These are phyloP conservation scores for Phylloscopus collybita DNA, from an alignment of 2,797 vertebrate genomes.

Conservation along the genomic window DNA sequence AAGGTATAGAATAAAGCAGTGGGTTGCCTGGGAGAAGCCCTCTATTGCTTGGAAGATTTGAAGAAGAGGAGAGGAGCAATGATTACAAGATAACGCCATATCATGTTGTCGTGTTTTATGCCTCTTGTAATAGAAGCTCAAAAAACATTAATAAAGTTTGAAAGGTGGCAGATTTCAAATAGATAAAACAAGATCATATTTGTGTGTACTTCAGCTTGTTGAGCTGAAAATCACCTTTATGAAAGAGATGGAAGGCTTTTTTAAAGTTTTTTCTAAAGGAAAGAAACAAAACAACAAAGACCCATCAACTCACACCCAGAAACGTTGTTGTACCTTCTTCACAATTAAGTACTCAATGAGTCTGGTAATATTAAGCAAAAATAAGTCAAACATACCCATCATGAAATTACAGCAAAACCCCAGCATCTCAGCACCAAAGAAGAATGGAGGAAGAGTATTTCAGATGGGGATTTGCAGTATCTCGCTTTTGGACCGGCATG, in stretches of 20 bases:
- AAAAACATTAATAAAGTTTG: background rate
- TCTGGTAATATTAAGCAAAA: background rate
- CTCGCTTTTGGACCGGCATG: background rate
- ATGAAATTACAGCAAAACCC: background rate
- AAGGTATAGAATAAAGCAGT: background rate
- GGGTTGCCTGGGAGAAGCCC: background rate
- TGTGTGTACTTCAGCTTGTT: background rate
- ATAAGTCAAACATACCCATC: background rate
- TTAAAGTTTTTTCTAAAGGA: background rate
- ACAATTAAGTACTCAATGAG: background rate
- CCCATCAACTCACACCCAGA: background rate
- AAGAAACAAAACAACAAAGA: background rate
- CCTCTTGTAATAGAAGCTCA: background rate
- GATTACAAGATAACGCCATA: background rate
- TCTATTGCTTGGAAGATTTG: background rate
- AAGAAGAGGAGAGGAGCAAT: background rate
- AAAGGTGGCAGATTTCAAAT: background rate
- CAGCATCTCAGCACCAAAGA: background rate
- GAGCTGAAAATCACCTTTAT: background rate
- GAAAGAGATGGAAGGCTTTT: background rate
- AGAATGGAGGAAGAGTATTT: background rate
- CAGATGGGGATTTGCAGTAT: background rate
- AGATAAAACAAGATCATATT: background rate
- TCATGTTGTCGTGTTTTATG: accelerated
- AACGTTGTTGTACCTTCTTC: background rate